Evolutionary conservation across 1,140 invertebrate genomes (phyloP).

Genomic region (Belonocnema kinseyi): DNA sequence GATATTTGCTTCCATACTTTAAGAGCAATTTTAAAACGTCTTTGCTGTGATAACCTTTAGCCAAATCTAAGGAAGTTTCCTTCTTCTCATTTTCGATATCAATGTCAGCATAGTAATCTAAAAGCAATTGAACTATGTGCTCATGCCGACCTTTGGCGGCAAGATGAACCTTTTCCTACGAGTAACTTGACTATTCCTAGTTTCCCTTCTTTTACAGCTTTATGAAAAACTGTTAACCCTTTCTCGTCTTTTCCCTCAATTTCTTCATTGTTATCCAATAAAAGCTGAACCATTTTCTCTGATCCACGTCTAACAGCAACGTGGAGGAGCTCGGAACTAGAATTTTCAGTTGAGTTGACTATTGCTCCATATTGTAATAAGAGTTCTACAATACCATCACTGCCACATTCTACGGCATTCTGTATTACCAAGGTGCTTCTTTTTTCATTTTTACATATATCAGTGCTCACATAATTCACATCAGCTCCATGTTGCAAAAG

Average conservation of each 20-base stretch:
- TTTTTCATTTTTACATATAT: not conserved
- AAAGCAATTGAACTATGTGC: conserved; percentile 64
- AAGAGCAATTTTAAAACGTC: conserved; percentile 37
- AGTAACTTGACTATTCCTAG: not conserved
- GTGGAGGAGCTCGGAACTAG: conserved; percentile 60
- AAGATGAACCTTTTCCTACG: conserved; percentile 32
- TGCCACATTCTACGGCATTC: not conserved
- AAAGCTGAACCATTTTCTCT: conserved; percentile 62
- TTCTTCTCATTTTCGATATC: conserved; percentile 31
- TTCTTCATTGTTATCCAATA: conserved; percentile 44
- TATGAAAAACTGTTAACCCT: conserved; percentile 4
- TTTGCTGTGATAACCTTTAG: conserved; percentile 32
- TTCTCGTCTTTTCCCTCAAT: conserved; percentile 39
- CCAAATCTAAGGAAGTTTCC: conserved; percentile 46
- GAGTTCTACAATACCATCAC: not conserved
- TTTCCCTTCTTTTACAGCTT: not conserved
- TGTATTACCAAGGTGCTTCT: not conserved
- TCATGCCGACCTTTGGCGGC: conserved; percentile 39
- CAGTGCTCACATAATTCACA: not conserved
- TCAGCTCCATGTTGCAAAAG: not conserved
- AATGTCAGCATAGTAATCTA: conserved; percentile 31
- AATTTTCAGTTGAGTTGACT: no score
- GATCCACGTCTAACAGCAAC: conserved; percentile 74
- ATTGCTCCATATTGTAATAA: not conserved
- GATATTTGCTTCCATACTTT: not conserved